Base-by-base conservation (phyloP, 1,140 invertebrate species). In the Scaptomyza pallida region DNA sequence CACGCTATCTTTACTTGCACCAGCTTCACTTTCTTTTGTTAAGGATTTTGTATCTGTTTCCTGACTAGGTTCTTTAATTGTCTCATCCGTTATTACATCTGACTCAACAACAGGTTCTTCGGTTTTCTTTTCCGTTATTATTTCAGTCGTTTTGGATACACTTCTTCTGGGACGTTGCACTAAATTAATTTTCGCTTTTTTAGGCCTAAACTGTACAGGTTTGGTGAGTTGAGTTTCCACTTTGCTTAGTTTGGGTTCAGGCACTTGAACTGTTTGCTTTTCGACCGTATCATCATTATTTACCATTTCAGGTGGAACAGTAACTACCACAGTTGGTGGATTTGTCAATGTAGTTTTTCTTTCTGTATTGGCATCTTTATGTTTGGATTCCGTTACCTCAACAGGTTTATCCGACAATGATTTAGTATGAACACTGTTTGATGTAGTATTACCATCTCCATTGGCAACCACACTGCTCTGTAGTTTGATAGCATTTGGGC, bases 181-280 rank as follows among this genome's bases (percentile, higher is more conserved):
- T 17, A 90, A 68, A 72, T 90, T 90, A 2, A 90, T 72, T 73
- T 90, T 89, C 1, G 71, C 75, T 33, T 69, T 90, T 30, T 80
- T 90, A 13, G 68, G 70, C 21, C 75, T 77, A 10, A 62, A 26
- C 1, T 81, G 45, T 10, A 30, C 0, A 2, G 35, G 40, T n/a
- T 40, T 67, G 0, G 17, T 40, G 0, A 15, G 35, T 5, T 59
- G 54, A n/a, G 44, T 77, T 5, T 47, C 56, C 6, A 78, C 59
- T 3, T 48, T 54, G 2, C 30, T 19, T 5, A 26, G 43, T 13
- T 23, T 19, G 15, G 8, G 12, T 3, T 26, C 15, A 13, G 55
- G n/a, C 17, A 3, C 26, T 59, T 44, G 9, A 12, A 56, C 13
- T 2, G 6, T 5, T 16, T 43, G 12, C 4, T 26, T 26, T 26